phyloP scores from a whole-genome alignment of 2,888 invertebrate species.

The Mesopsocus fuscifrons region DNA sequence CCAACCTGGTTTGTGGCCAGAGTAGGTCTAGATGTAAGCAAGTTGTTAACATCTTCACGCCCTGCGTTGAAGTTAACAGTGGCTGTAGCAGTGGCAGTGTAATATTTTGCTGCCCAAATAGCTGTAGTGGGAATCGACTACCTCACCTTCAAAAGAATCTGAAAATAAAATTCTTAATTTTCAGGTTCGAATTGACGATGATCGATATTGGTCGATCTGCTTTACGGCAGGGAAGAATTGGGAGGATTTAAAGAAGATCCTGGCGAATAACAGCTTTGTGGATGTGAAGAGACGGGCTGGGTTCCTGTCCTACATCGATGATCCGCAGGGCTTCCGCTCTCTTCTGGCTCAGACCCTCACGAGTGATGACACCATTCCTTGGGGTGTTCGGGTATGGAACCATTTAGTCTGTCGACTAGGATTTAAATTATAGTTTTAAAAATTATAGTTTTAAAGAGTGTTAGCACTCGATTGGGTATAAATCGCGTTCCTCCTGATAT shows the following conservation, averaged over 20 bases:
- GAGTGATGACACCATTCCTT: constrained; percentile 45
- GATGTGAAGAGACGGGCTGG: constrained; percentile 81
- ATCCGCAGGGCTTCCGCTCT: constrained; percentile 62
- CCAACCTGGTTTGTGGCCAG: too few relatives aligned
- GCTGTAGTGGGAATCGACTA: too few relatives aligned
- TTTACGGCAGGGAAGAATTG: constrained; percentile 71
- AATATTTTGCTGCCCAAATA: too few relatives aligned
- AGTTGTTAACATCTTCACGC: too few relatives aligned
- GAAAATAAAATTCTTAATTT: constrained; percentile 9
- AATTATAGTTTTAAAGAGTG: too few relatives aligned
- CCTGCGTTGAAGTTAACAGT: too few relatives aligned
- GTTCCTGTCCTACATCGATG: constrained; percentile 68
- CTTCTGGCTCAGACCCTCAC: constrained; percentile 63
- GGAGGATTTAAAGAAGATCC: constrained; percentile 51
- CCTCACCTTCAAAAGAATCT: too few relatives aligned
- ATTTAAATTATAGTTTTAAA: background rate
- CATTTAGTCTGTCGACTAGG: too few relatives aligned
- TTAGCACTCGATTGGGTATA: too few relatives aligned
- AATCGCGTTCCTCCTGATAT: too few relatives aligned
- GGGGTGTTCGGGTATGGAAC: constrained; percentile 32
- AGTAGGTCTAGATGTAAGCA: too few relatives aligned
- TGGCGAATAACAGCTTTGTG: constrained; percentile 30
- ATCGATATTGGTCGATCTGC: constrained; percentile 74
- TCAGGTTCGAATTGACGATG: constrained; percentile 48
- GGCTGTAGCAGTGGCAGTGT: too few relatives aligned